Conservation (phyloP, 2,888 invertebrate species). For the Scaptomyza cyrtandrae region DNA sequence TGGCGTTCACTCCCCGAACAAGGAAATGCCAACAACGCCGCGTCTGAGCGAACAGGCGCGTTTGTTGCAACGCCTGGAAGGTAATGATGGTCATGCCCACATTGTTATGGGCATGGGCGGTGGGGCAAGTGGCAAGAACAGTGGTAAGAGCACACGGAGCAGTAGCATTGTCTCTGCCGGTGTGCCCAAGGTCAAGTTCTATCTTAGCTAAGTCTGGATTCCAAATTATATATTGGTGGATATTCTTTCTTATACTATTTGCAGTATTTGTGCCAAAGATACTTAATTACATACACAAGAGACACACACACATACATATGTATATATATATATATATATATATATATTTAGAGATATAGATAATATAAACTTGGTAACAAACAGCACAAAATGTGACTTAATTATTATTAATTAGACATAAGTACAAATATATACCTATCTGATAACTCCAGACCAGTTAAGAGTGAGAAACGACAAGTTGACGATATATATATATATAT, state of each 20-base stretch:
- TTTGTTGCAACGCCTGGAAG: conserved; percentile 84
- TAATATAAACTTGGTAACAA: conserved; percentile 28
- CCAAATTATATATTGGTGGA: not conserved
- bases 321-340: not conserved
- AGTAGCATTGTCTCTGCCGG: conserved; percentile 67
- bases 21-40: conserved; percentile 80
- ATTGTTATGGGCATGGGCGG: conserved; percentile 43
- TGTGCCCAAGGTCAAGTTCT: conserved; percentile 83
- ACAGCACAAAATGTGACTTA: conserved; percentile 66
- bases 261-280: conserved; percentile 80
- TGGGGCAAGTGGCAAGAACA: conserved; percentile 52
- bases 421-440: conserved; percentile 17
- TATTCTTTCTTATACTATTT: conserved; percentile 18
- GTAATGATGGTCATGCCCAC: conserved; percentile 77
- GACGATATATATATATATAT: conserved; percentile 6
- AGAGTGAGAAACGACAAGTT: conserved; percentile 47
- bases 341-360: not conserved
- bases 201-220: conserved; percentile 61
- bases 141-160: conserved; percentile 77
- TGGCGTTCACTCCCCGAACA: conserved; percentile 81
- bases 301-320: not conserved
- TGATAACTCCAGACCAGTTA: conserved; percentile 40
- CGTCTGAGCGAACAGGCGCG: conserved; percentile 83
- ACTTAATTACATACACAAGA: conserved; percentile 44
- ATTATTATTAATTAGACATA: conserved; percentile 62